Base-by-base conservation (phyloP, 2,888 invertebrate genomes). In the Leptinotarsa tumamoca region DNA sequence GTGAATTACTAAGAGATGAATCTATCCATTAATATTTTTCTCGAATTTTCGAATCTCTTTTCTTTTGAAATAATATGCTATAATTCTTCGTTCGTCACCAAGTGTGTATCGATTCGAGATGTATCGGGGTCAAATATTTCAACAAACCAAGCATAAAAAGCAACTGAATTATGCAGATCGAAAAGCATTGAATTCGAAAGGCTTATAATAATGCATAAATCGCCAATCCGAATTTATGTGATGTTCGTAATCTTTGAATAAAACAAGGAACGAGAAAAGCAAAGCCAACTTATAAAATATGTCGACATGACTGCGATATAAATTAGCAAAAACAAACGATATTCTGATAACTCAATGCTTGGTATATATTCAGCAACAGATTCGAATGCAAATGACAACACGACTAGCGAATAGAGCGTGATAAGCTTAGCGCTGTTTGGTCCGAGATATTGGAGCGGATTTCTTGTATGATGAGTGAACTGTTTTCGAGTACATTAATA, bases 311-410 rank as follows among this genome's bases (percentile, higher is more conserved):
- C 80, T 74, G 78, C 77, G 77, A 81, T 79, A 82, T 83, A 82
- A 83, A 83, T 83, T 83, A 83, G 82, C 80, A 78, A 83, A 83
- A 83, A 83, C 83, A 82, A 83, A 82, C 83, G 83, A 83, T 83
- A 82, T 82, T 83, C 83, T 83, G 84, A 85, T 84, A 85, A 85
- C 83, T 84, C 83, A 84, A 84, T 85, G 83, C 83, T 74, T 77
- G 81, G 82, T 77, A 83, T 83, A 80, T 84, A 83, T 83, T 82
- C 83, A 82, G 82, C 81, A 80, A 80, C 78, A 81, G 82, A 83
- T 79, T 82, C 83, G 79, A 85, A 85, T 85, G 84, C 84, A 83
- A 85, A 85, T 84, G 83, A 81, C 80, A 77, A 85, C 84, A 85
- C 85, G 83, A 84, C 82, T 79, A 80, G 80, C 76, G 78, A 79